Evolutionary conservation across 2,797 vertebrate genomes (phyloP), one percentile per base, ranked within the genome.

Genomic region (Triplophysa bombifrons): DNA sequence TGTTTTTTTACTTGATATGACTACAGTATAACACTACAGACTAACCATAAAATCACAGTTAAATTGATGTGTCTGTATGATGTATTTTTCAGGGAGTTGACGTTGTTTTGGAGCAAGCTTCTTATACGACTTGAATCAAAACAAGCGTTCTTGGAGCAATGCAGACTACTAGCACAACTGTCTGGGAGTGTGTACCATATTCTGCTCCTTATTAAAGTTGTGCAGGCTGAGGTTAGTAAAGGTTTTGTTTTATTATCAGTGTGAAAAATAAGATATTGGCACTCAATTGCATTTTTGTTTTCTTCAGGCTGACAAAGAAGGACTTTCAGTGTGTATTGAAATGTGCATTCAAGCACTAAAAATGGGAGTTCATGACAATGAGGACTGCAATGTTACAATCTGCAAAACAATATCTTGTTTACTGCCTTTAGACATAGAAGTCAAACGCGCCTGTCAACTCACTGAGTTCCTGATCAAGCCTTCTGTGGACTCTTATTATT

Each of bases 51-150:
- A 10, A 46, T 38, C 6, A 30, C 30, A 30, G 38, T 11, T 41
- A 11, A 38, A 38, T 38, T 38, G 4, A 7, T 9, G 9, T 41
- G 9, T 41, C 8, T 41, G 41, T 41, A 11, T n/a, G 48, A n/a
- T 68, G 14, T 30, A 34, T 64, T 86, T 93, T 90, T 80, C 89
- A 99, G 98, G 98, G 98, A 99, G 88, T 94, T 99, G 85, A 99
- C 98, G 80, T 93, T 99, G 85, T 99, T 99, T 90, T 99, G 98
- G 98, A 99, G 98, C 94, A 99, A 99, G 91, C 93, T 99, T 82
- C 95, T 98, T 81, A 97, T 98, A 90, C 95, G 98, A 82, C 92
- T 97, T 84, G 96, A 98, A 88, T 94, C 97, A 67, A 86, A 96
- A 84, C 96, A 97, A 84, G 93, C 94, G 0, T 98, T 99, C 92